Percentiles rank a stretch among this genome's conserved stretches.
Evolutionary conservation across 2,888 invertebrate genomes (phyloP).

Genomic region (Drosophila prostipennis): DNA sequence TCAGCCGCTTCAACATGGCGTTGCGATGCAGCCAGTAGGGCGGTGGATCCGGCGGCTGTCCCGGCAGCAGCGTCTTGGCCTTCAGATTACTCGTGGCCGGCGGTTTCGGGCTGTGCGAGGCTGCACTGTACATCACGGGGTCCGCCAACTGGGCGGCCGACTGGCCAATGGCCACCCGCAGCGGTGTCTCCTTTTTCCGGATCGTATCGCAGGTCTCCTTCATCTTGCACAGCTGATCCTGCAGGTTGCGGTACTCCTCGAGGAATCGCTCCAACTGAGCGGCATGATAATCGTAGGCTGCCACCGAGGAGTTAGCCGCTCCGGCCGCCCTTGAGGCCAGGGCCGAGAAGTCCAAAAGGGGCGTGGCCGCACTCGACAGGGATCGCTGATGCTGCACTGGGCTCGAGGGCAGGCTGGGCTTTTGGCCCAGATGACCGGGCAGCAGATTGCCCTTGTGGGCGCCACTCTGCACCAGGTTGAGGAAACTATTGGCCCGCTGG

Average conservation of each 20-base stretch:
- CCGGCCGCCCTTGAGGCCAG: constrained; percentile 77
- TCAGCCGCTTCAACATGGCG: constrained; percentile 84
- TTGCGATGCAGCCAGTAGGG: constrained; percentile 85
- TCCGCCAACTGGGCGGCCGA: constrained; percentile 83
- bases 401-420: constrained; percentile 88
- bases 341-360: constrained; percentile 80
- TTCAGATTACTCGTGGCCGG: constrained; percentile 85
- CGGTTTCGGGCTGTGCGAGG: constrained; percentile 83
- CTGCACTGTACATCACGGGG: constrained; percentile 84
- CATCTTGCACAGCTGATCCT: constrained; percentile 92
- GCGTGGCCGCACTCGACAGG: constrained; percentile 83
- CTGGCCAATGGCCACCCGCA: constrained; percentile 75
- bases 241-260: constrained; percentile 91
- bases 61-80: constrained; percentile 85
- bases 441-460: constrained; percentile 66
- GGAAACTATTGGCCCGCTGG: constrained; percentile 88
- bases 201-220: constrained; percentile 91
- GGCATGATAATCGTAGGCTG: constrained; percentile 90
- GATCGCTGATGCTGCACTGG: constrained; percentile 85
- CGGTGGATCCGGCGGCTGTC: constrained; percentile 84
- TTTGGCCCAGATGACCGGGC: constrained; percentile 78
- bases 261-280: constrained; percentile 91
- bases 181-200: constrained; percentile 84
- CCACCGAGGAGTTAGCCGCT: constrained; percentile 85
- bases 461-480: constrained; percentile 87